Evolutionary conservation across 2,888 invertebrate genomes (phyloP).

Genomic region (Coleophora flavipennella): DNA sequence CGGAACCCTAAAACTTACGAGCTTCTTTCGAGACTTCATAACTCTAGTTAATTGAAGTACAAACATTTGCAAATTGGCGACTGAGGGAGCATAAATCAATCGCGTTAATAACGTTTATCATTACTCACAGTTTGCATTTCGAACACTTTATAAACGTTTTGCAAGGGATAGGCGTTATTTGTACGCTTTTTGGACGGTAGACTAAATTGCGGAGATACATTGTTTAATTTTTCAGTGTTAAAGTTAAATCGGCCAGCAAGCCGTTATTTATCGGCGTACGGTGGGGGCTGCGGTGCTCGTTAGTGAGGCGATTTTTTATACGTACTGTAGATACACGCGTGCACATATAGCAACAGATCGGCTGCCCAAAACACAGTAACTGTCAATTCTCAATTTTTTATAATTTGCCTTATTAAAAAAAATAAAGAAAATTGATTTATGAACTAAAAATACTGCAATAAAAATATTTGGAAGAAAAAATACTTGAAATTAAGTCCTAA

Average conservation of each 20-base stretch:
- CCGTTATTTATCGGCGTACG: slow-evolving; percentile 40
- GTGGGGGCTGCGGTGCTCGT: slow-evolving; percentile 35
- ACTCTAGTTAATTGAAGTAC: slow-evolving; percentile 41
- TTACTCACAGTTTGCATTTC: slow-evolving; percentile 16
- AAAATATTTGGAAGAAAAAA: no score
- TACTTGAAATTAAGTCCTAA: no score
- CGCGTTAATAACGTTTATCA: slow-evolving; percentile 19
- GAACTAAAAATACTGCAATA: no score
- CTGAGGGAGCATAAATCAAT: slow-evolving; percentile 43
- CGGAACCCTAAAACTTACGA: no score
- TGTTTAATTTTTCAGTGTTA: slow-evolving; percentile 49
- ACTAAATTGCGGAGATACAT: slow-evolving; percentile 38
- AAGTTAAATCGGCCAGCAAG: slow-evolving; percentile 40
- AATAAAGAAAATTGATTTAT: no score
- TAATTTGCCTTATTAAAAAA: no score
- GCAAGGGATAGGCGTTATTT: slow-evolving; percentile 23
- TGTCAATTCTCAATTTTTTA: no score
- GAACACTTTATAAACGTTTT: slow-evolving; percentile 22
- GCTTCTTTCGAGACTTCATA: slow-evolving; percentile 34
- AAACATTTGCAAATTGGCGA: slow-evolving; percentile 47
- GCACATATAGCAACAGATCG: slow-evolving; percentile 14
- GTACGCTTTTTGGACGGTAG: slow-evolving; percentile 26
- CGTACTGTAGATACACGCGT: slow-evolving; percentile 20
- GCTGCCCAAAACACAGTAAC: no score
- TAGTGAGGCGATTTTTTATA: slow-evolving; percentile 32